Base-by-base conservation (phyloP, 2,797 vertebrate genomes). In the Nyctalus aviator region DNA sequence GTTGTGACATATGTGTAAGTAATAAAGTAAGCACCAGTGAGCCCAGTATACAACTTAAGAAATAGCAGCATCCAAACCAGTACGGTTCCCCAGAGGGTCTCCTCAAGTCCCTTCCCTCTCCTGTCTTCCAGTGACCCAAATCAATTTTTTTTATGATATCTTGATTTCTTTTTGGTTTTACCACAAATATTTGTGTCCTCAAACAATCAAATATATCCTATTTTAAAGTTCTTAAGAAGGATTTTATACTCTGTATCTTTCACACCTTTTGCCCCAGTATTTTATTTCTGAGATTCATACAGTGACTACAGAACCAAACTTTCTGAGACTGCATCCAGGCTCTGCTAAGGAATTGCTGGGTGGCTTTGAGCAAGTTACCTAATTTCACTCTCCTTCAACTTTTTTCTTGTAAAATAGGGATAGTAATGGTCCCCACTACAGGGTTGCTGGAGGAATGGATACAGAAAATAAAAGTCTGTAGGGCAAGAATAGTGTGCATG, bases 91-190 rank as follows among this genome's bases (percentile, higher is more conserved):
- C 7, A 0, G n/a, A 66, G 25, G 5, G 12, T 25, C 50, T 84
- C 66, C 30, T 81, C 18, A 79, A 75, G 37, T 53, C 15, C 5
- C 12, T 77, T 66, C 6, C 13, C 71, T 82, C 50, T 79, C 13
- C 48, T 6, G 4, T 86, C 44, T 68, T 25, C 57, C 23, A 73
- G 35, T 72, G 30, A 75, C 25, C 12, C 27, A 30, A 12, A 32
- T 46, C 79, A 15, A 44, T 10, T 71, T 53, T 44, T 32, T 62
- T 10, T 37, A 68, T 25, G 77, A 81, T 64, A 6, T 25, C 6
- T 85, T 81, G n/a, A 81, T 64, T 92, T 88, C 78, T 66, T 84
- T 64, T 30, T 69, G 30, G 66, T 30, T 72, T 87, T 85, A 73
- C 72, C 9, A 71, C 8, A 23, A 68, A 14, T 59, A 27, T 32